A percentile compares a stretch with the other conserved stretches of the same genome.
Conservation (phyloP, 2,797 vertebrate genomes). For the Gorsachius magnificus region DNA sequence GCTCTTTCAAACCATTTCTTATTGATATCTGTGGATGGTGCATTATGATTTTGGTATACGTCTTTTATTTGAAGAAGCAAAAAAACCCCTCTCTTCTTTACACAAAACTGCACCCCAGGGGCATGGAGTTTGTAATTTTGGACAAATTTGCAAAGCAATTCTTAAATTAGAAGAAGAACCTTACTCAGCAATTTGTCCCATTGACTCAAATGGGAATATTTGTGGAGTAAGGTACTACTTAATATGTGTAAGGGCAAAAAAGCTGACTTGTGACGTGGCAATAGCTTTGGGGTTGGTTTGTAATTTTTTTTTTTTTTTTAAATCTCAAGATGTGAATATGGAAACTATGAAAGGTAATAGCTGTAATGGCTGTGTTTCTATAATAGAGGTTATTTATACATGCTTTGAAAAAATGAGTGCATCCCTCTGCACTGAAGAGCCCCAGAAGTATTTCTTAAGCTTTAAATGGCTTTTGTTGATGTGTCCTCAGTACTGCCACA, state of each 20-base stretch:
- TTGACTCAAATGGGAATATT: constrained; percentile 15
- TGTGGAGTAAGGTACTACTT: constrained; percentile 8
- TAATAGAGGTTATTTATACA: not conserved
- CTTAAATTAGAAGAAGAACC: not conserved
- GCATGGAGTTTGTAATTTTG: not conserved
- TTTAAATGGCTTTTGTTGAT: constrained; percentile 3
- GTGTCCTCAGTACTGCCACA: not conserved
- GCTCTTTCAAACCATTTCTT: not conserved
- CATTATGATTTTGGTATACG: not conserved
- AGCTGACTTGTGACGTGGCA: not conserved
- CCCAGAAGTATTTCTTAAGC: not conserved
- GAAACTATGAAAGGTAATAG: constrained; percentile 3
- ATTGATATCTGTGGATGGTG: not conserved
- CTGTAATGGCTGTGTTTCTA: not conserved
- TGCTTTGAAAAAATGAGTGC: not conserved
- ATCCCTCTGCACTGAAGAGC: not conserved
- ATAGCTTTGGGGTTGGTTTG: not conserved
- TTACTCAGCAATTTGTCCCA: constrained; percentile 22
- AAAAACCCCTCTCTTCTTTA: not conserved
- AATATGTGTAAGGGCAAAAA: not conserved
- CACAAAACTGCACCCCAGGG: not conserved
- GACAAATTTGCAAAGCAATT: not conserved
- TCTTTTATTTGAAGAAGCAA: not conserved
- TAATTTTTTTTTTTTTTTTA: not conserved
- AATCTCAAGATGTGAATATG: not conserved